phyloP scores from a whole-genome alignment of 2,113 vertebrate species.

The Zapus hudsonius region DNA sequence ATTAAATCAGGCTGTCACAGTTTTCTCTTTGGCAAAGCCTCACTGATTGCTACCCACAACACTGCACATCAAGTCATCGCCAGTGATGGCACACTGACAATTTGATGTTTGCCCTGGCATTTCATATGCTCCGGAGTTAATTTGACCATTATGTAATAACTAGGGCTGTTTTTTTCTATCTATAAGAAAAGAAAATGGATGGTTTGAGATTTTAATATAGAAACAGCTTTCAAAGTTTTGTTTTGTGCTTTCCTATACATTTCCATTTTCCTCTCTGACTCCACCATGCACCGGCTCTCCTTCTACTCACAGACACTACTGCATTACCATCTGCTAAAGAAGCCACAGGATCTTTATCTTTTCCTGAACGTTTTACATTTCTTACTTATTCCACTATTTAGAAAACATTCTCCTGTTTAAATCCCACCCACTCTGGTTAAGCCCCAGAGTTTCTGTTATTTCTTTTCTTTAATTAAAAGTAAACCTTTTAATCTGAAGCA shows the following conservation, averaged over 20 bases:
- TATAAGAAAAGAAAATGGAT: background rate
- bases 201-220: background rate
- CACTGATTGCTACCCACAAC: background rate
- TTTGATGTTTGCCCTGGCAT: background rate
- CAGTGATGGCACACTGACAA: background rate
- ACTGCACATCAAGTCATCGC: background rate
- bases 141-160: background rate
- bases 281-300: background rate
- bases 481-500: background rate
- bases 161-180: background rate
- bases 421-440: background rate
- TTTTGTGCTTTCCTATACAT: background rate
- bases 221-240: background rate
- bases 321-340: background rate
- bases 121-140: background rate
- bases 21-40: slow-evolving; percentile 45
- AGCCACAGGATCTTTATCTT: background rate
- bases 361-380: background rate
- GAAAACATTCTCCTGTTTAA: background rate
- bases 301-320: background rate
- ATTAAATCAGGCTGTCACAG: slow-evolving; percentile 4
- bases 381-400: background rate
- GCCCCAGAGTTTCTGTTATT: background rate
- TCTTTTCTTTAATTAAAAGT: background rate
- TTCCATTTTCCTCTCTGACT: background rate